Base-by-base conservation (phyloP, 2,113 vertebrate genomes). In the Melanostigma gelatinosum region DNA sequence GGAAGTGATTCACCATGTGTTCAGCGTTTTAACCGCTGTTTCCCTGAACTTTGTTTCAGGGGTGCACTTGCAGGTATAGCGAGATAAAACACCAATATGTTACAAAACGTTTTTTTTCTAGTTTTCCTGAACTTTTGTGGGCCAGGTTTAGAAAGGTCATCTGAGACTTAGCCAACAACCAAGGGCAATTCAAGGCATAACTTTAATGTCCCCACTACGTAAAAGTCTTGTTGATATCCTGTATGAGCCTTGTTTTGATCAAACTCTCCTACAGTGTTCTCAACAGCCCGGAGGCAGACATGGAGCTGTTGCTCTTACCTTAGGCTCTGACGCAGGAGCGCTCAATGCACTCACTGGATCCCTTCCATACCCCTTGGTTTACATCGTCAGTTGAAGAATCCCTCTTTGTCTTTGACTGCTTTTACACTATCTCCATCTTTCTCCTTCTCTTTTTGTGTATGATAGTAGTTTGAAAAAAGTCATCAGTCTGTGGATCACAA, bases 321-420 rank as follows among this genome's bases (percentile, higher is more conserved):
- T 20, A 48, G 83, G 63, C 55, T 79, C 22, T 71, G 72, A 60
- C 7, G 36, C 61, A 18, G 18, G 24, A 83, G 22, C 13, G 5
- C 57, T 87, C 72, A 50, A 50, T 83, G 70, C 9, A 22, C 79
- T 79, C 80, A 2, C 71, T 80, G 75, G 71, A 80, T 61, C 36
- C 6, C 32, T 72, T 79, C 55, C 22, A 7, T 36, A 38, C 7
- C 40, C 70, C 34, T 52, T 44, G 16, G 36, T 82, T 86, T 32
- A 62, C 44, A 34, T 60, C 27, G 2, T 67, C 44, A 42, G 16
- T 48, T 62, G 32, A 62, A 52, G 29, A 79, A 44, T 73, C 20
- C 29, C 11, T 73, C 61, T 73, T 29, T 63, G 38, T 76, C 27
- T 63, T 40, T 44, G 67, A 58, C 24, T 58, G 55, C 24, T 38